Conservation (phyloP, 2,797 vertebrate genomes). For the Gymnothorax reevesii region DNA sequence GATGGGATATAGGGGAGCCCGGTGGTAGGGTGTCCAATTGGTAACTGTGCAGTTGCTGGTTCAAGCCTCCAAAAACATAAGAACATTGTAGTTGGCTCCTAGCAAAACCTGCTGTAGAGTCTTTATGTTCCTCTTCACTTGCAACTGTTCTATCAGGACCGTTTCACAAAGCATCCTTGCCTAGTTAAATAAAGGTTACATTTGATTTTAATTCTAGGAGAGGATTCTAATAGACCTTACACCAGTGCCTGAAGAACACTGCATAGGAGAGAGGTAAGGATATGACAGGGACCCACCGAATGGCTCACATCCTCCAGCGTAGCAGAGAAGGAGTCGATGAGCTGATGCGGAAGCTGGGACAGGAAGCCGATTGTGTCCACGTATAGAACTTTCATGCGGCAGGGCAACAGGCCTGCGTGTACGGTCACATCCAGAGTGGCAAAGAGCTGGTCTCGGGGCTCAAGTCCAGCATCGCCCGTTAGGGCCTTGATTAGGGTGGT, state of each 20-base stretch:
- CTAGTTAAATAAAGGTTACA: no score
- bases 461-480: conserved; percentile 77
- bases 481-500: conserved; percentile 90
- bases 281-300: conserved; percentile 69
- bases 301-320: conserved; percentile 87
- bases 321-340: conserved; percentile 90
- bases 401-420: conserved; percentile 83
- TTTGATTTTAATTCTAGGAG: no score
- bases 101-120: no score
- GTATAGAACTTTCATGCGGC: conserved; percentile 80
- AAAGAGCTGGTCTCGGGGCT: conserved; percentile 87
- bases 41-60: no score
- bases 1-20: background rate
- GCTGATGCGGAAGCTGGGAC: conserved; percentile 87
- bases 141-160: no score
- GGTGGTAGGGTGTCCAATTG: no score
- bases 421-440: conserved; percentile 90
- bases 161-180: no score
- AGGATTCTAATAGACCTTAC: background rate
- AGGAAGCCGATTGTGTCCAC: conserved; percentile 95
- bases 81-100: no score
- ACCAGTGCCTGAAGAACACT: background rate
- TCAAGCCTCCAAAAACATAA: no score
- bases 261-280: background rate
- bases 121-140: no score